Evolutionary conservation across 2,113 vertebrate genomes (phyloP).

Genomic region (Rousettus leschenaultii): DNA sequence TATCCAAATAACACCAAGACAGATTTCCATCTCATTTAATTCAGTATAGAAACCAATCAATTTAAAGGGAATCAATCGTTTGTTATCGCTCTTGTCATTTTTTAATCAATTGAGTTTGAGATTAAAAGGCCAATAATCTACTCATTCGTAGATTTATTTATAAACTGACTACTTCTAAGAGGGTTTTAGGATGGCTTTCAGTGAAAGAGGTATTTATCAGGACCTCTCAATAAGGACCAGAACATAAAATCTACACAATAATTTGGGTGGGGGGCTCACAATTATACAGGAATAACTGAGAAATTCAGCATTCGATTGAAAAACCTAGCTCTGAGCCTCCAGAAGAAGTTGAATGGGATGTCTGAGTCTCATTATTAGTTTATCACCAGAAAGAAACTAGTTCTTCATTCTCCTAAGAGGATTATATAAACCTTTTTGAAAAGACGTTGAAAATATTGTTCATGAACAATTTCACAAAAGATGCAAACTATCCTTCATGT

Average conservation of each 20-base stretch:
- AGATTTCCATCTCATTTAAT: not conserved
- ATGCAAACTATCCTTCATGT: not conserved
- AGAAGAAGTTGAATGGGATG: not conserved
- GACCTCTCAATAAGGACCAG: not conserved
- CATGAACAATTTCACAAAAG: not conserved
- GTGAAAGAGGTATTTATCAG: not conserved
- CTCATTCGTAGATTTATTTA: not conserved
- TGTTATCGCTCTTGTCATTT: not conserved
- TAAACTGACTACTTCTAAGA: not conserved
- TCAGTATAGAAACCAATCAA: not conserved
- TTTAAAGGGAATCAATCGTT: not conserved
- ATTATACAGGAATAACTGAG: not conserved
- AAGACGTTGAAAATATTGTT: not conserved
- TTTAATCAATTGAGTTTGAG: not conserved
- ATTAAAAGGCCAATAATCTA: not conserved
- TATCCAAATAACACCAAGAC: not conserved
- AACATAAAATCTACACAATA: not conserved
- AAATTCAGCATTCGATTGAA: not conserved
- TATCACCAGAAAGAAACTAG: not conserved
- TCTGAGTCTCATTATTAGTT: not conserved
- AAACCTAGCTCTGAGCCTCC: not conserved
- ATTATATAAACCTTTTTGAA: not conserved
- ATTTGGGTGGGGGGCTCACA: not conserved
- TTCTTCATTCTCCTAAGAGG: not conserved
- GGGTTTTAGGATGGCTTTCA: not conserved